Conservation (phyloP, 2,113 vertebrate species). For the Erythrolamprus reginae region DNA sequence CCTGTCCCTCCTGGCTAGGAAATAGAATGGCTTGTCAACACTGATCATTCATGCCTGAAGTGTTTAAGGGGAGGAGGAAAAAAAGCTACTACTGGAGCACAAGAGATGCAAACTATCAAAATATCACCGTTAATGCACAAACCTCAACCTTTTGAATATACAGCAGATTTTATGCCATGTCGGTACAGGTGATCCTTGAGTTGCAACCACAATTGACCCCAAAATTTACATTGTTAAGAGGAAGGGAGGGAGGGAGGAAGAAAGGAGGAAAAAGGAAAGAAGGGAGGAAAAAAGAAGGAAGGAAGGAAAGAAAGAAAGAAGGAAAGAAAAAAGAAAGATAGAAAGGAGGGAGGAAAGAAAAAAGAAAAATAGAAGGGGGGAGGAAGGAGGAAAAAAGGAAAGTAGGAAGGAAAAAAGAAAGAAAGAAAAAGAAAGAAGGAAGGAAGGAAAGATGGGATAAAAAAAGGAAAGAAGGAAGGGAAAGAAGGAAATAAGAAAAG, state of each 20-base stretch:
- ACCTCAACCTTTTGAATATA: neutral
- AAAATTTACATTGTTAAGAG: too few species aligned
- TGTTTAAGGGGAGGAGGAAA: neutral
- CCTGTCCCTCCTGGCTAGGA: neutral
- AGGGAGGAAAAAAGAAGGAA: too few species aligned
- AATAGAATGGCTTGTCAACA: neutral
- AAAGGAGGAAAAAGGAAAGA: too few species aligned
- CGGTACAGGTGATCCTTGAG: neutral
- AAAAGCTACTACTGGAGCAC: rapidly evolving
- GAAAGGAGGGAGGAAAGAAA: too few species aligned
- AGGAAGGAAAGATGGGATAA: too few species aligned
- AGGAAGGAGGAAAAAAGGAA: too few species aligned
- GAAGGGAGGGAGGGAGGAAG: too few species aligned
- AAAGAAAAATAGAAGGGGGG: rapidly evolving
- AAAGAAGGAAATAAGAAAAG: too few species aligned
- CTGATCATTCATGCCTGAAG: neutral
- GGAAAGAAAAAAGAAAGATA: rapidly evolving
- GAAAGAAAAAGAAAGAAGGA: too few species aligned
- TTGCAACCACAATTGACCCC: neutral
- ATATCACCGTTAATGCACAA: neutral
- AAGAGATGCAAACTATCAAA: neutral
- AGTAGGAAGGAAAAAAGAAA: too few species aligned
- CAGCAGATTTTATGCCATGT: neutral
- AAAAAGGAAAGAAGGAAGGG: too few species aligned
- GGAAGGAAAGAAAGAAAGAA: too few species aligned